Evolutionary conservation across 2,797 vertebrate species (phyloP).

Genomic region (Neoniphon sammara): DNA sequence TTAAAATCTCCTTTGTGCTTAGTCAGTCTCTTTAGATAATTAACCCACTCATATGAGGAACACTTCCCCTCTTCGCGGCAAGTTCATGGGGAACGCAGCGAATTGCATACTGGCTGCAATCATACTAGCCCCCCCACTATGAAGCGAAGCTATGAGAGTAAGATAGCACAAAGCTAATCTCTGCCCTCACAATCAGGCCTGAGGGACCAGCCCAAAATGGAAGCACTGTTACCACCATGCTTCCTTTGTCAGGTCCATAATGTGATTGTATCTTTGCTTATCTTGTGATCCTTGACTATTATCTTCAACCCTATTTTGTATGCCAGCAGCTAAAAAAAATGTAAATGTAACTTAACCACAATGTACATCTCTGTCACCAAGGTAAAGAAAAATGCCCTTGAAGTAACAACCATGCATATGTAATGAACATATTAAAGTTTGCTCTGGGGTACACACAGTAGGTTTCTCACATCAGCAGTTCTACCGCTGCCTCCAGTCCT

Average conservation of each 20-base stretch:
- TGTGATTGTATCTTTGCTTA: slow-evolving; percentile 18
- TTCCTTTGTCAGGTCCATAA: slow-evolving; percentile 9
- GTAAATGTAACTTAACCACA: slow-evolving; percentile 39
- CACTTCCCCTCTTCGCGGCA: slow-evolving; percentile 71
- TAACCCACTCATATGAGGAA: slow-evolving; percentile 76
- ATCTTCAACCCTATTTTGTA: slow-evolving; percentile 11
- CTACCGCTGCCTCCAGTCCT: slow-evolving; percentile 30
- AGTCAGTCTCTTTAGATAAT: slow-evolving; percentile 81
- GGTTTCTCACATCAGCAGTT: slow-evolving; percentile 63
- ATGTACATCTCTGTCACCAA: slow-evolving; percentile 40
- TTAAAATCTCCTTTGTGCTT: slow-evolving; percentile 79
- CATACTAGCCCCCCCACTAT: slow-evolving; percentile 47
- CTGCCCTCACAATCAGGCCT: slow-evolving; percentile 62
- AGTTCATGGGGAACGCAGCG: slow-evolving; percentile 76
- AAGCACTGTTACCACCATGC: slow-evolving; percentile 54
- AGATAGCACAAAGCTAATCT: slow-evolving; percentile 74
- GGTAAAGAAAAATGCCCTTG: slow-evolving; percentile 34
- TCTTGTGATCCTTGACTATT: slow-evolving; percentile 38
- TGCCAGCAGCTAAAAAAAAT: slow-evolving; percentile 19
- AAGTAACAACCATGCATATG: slow-evolving; percentile 50
- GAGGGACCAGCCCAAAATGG: slow-evolving; percentile 54
- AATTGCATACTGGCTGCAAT: slow-evolving; percentile 74
- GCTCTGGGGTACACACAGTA: slow-evolving; percentile 37
- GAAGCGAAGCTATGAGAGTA: slow-evolving; percentile 69
- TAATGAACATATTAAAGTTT: slow-evolving; percentile 71